These are phyloP conservation scores for Myotis brandtii DNA, from an alignment of 2,113 vertebrate species.

Conservation along the genomic window DNA sequence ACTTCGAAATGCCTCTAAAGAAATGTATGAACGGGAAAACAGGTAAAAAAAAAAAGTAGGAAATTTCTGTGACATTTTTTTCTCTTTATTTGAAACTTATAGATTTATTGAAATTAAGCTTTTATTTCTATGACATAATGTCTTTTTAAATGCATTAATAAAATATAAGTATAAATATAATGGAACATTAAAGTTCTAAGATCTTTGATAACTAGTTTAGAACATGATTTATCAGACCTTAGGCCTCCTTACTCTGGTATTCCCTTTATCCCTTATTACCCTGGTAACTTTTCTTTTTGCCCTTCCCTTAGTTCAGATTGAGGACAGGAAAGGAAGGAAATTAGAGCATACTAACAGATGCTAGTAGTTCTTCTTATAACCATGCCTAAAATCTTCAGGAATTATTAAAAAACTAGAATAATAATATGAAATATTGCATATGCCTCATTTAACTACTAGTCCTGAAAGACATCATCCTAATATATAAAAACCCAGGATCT, in stretches of 20 bases:
- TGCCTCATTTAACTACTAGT: not conserved
- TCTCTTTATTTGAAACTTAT: not conserved
- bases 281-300: not conserved
- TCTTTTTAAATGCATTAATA: conserved; percentile 5
- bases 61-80: not conserved
- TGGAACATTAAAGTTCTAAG: conserved; percentile 37
- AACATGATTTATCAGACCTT: not conserved
- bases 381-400: not conserved
- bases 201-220: not conserved
- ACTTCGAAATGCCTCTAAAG: conserved; percentile 93
- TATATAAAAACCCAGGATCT: too few relatives aligned
- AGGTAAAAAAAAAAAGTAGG: conserved; percentile 86
- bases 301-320: not conserved
- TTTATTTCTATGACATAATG: not conserved
- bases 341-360: not conserved
- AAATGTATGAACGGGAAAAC: conserved; percentile 99
- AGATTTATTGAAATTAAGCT: conserved; percentile 56
- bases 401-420: not conserved
- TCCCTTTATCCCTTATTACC: not conserved
- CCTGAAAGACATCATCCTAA: not conserved
- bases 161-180: conserved; percentile 30
- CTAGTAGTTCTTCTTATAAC: not conserved
- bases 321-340: conserved; percentile 10
- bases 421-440: not conserved
- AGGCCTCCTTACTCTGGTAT: not conserved